A percentile compares a stretch with the other conserved stretches of the same genome.
These are phyloP conservation scores for Rhinolophus ferrumequinum DNA, from an alignment of 2,113 vertebrate species.

Conservation along the genomic window DNA sequence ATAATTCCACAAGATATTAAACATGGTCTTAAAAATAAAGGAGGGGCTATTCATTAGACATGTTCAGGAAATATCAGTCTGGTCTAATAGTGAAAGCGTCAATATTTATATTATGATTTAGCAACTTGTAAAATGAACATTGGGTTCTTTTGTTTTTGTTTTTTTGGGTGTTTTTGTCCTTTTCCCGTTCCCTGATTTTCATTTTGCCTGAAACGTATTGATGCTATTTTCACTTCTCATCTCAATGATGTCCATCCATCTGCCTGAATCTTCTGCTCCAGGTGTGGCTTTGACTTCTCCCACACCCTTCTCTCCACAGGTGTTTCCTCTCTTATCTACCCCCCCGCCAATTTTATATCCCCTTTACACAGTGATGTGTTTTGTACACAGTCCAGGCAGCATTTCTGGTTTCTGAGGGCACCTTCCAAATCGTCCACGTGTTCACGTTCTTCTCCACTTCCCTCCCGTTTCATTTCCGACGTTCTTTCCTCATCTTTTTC, in stretches of 20 bases:
- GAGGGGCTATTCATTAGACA: too few species aligned
- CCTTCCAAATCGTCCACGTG: background rate
- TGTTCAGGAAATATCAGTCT: background rate
- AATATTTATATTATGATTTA: background rate
- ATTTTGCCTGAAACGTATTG: background rate
- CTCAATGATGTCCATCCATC: accelerated
- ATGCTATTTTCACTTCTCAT: background rate
- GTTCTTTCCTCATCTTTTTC: background rate
- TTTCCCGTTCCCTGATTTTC: background rate
- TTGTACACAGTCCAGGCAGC: background rate
- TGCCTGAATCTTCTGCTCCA: background rate
- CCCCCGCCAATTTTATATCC: background rate
- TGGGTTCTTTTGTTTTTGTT: background rate
- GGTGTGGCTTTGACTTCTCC: background rate
- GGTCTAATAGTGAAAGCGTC: background rate
- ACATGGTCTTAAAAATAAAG: background rate
- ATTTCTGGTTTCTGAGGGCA: background rate
- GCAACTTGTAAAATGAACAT: background rate
- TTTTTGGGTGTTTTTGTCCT: background rate
- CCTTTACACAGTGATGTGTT: background rate
- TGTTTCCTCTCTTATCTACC: slow-evolving; percentile 56
- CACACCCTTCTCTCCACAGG: slow-evolving; percentile 14
- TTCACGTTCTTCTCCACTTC: background rate
- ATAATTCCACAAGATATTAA: background rate
- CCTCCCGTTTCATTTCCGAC: background rate